Conservation (phyloP, 2,797 vertebrate species). For the Schizopygopsis pylzovi region DNA sequence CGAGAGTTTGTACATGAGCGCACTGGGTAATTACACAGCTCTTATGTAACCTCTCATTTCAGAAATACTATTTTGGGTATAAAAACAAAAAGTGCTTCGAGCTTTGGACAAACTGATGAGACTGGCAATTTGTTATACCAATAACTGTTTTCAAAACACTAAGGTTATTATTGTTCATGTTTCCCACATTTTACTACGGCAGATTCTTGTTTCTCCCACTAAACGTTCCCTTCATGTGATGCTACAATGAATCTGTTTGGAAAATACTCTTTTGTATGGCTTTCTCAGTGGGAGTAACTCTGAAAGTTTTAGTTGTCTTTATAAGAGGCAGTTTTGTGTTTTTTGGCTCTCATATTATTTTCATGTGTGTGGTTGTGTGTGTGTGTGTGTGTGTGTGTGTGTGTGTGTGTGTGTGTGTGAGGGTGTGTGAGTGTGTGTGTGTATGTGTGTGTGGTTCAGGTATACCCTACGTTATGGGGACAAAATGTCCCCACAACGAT, state of each 20-base stretch:
- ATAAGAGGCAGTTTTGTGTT: not conserved
- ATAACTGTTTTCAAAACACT: conserved; percentile 35
- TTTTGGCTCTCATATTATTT: not conserved
- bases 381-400: not conserved
- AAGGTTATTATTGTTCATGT: conserved; percentile 19
- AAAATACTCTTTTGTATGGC: conserved; percentile 33
- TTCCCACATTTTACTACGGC: conserved; percentile 39
- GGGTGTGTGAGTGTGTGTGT: too few relatives aligned
- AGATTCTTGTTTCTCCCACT: conserved; percentile 34
- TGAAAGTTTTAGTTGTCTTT: not conserved
- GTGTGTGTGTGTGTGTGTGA: not conserved
- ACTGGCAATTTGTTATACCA: conserved; percentile 15
- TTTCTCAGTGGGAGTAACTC: conserved; percentile 15
- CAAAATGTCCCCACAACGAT: too few relatives aligned
- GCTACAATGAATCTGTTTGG: conserved; percentile 5
- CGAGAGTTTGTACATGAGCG: conserved; percentile 17
- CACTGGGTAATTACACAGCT: conserved; percentile 19
- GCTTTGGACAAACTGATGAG: conserved; percentile 32
- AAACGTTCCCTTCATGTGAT: conserved; percentile 24
- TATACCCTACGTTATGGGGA: too few relatives aligned
- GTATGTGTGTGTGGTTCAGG: too few relatives aligned
- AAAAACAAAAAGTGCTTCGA: conserved; percentile 42
- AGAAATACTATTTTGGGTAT: conserved; percentile 52
- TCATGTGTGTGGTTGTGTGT: not conserved
- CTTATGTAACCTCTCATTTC: conserved; percentile 26